Evolutionary conservation across 2,113 vertebrate species (phyloP), one percentile per base, ranked within the genome.

Genomic region (Capra hircus): DNA sequence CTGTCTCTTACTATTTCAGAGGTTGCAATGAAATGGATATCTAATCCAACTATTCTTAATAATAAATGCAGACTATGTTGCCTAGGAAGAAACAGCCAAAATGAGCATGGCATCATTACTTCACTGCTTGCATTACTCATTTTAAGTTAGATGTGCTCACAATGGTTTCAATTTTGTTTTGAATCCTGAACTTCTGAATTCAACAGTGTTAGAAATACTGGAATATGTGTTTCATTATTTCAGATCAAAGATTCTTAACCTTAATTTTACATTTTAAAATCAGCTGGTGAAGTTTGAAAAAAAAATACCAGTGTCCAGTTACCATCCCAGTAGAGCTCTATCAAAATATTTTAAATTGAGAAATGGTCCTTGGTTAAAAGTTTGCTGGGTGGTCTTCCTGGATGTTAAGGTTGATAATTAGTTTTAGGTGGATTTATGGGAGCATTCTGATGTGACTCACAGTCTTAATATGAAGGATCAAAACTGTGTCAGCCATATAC

Each of bases 211-310:
- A 81, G 62, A 7, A 93, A 93, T 52, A 48, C 16, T 84, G 16
- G 36, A 95, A 83, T 5, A 19, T 71, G 2, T 14, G 17, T 92
- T 84, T 80, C 15, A 60, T 1, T 82, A 71, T 95, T 62, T 52
- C 89, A 90, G n/a, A 78, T 53, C 50, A 93, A 40, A 93, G 40
- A 84, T 81, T 83, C 7, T 92, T 83, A 77, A 74, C 33, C 21
- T 92, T 80, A 45, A 81, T 90, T 95, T 45, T 27, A 77, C 30
- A 94, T 71, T 96, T 96, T 82, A 78, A 11, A 94, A 96, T 81
- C 53, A 82, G 17, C 27, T 93, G 27, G 21, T 19, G 6, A 91
- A 16, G 57, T 64, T 15, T 64, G 16, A 30, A 83, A 43, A 30
- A 83, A 78, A 83, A 43, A 59, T 52, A 33, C 5, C 10, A 52